Base-by-base conservation (phyloP, 2,113 vertebrate genomes). In the Ochotona princeps region DNA sequence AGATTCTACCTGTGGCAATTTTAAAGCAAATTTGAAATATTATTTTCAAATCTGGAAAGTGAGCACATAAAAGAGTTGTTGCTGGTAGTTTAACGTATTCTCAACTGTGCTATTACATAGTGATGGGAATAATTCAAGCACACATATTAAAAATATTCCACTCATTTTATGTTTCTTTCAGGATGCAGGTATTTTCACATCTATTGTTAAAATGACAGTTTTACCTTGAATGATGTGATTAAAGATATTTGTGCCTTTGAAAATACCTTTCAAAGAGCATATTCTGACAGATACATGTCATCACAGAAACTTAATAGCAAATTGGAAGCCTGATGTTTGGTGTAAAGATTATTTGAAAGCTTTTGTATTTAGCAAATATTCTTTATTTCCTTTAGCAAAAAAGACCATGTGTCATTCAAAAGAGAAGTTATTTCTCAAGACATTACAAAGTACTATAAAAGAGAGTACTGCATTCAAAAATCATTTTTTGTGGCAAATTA, bases 401-500 rank as follows among this genome's bases (percentile, higher is more conserved):
- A 80, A 65, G 44, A 5, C 21, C 7, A 73, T 28, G 3, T 67
- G 67, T 92, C 9, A 61, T 81, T 87, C 25, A 92, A 90, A 79
- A 76, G 21, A 54, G 49, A 23, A 57, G 13, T 38, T 80, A 54
- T 88, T 89, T 73, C 38, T 44, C 14, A 60, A 49, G n/a, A 18
- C 57, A 67, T 84, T 72, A 20, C 26, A 91, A 35, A 76, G 11
- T 70, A 8, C 35, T 73, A 2, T 47, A 21, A n/a, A 76, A 76
- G 60, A 88, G 61, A 51, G 21, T 84, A 63, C 13, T 63, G 8
- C 87, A 21, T 66, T 88, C 72, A 25, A 38, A 87, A 65, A n/a
- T 89, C 84, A 87, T 95, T 18, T 86, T 73, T 93, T 90, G 17
- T 86, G 49, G 65, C 67, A 54, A 89, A 69, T 81, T 82, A 35